These are phyloP conservation scores for Dicyrtoma fusca DNA, from an alignment of 2,888 invertebrate species.

Conservation along the genomic window DNA sequence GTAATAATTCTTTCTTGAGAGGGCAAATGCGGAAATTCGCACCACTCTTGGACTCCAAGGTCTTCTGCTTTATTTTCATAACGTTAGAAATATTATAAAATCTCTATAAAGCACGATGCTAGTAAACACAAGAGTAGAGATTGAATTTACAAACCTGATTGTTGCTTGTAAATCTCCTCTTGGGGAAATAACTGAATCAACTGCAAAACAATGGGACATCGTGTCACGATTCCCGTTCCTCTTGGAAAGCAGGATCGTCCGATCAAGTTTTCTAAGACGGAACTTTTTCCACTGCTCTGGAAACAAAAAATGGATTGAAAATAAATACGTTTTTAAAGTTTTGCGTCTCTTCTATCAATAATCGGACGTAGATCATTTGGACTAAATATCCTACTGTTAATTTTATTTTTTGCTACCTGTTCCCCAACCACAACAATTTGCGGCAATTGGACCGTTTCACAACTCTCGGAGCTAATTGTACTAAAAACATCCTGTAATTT, in stretches of 20 bases:
- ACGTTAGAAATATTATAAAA: too few relatives aligned
- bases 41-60: not conserved
- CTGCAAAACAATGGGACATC: constrained; percentile 76
- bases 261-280: too few relatives aligned
- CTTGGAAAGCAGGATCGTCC: constrained; percentile 58
- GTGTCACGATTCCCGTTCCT: constrained; percentile 95
- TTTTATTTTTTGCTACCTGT: constrained; percentile 27
- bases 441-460: constrained; percentile 62
- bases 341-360: too few relatives aligned
- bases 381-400: too few relatives aligned
- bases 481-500: constrained; percentile 27
- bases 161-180: constrained; percentile 87
- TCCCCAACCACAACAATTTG: constrained; percentile 34
- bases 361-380: too few relatives aligned
- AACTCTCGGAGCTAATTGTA: constrained; percentile 59
- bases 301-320: not conserved
- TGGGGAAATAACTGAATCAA: constrained; percentile 85
- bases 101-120: too few relatives aligned
- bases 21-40: not conserved
- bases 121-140: too few relatives aligned
- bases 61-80: not conserved
- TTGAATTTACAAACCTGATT: constrained; percentile 70
- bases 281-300: not conserved
- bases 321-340: too few relatives aligned
- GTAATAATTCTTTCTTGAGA: not conserved